Evolutionary conservation across 2,888 invertebrate genomes (phyloP).

Genomic region (Nomada fucata): DNA sequence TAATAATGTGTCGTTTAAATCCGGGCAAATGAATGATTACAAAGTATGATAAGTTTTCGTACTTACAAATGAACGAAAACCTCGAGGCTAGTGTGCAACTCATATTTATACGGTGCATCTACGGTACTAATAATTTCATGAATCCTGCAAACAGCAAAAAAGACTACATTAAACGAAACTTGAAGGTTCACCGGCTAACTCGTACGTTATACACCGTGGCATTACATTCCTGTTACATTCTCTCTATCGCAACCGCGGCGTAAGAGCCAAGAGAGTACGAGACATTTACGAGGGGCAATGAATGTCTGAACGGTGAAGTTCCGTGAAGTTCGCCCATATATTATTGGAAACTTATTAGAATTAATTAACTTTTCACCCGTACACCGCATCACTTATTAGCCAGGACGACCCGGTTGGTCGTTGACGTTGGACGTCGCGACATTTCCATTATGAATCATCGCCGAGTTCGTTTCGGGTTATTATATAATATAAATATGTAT

Average conservation of each 20-base stretch:
- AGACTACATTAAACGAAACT: constrained; percentile 42
- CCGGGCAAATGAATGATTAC: too few relatives aligned
- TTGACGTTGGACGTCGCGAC: constrained; percentile 25
- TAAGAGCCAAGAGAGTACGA: constrained; percentile 28
- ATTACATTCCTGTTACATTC: constrained; percentile 66
- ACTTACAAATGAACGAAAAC: constrained; percentile 3
- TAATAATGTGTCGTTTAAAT: not conserved
- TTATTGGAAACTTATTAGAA: constrained; percentile 77
- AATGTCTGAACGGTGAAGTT: constrained; percentile 56
- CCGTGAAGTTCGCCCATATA: constrained; percentile 62
- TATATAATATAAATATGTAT: not conserved
- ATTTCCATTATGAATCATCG: constrained; percentile 13
- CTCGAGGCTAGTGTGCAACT: not conserved
- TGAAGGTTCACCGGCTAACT: constrained; percentile 34
- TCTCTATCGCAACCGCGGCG: constrained; percentile 46
- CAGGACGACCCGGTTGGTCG: constrained; percentile 28
- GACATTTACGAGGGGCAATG: constrained; percentile 69
- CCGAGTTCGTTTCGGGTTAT: not conserved
- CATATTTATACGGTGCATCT: not conserved
- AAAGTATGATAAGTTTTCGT: not conserved
- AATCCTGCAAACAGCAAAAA: constrained; percentile 6
- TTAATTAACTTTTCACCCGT: constrained; percentile 78
- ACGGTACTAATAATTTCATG: constrained; percentile 2
- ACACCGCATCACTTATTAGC: constrained; percentile 51
- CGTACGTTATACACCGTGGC: constrained; percentile 47